Evolutionary conservation across 2,888 invertebrate genomes (phyloP), one percentile per base, ranked within the genome.

Genomic region (Carpatolechia fugitivella): DNA sequence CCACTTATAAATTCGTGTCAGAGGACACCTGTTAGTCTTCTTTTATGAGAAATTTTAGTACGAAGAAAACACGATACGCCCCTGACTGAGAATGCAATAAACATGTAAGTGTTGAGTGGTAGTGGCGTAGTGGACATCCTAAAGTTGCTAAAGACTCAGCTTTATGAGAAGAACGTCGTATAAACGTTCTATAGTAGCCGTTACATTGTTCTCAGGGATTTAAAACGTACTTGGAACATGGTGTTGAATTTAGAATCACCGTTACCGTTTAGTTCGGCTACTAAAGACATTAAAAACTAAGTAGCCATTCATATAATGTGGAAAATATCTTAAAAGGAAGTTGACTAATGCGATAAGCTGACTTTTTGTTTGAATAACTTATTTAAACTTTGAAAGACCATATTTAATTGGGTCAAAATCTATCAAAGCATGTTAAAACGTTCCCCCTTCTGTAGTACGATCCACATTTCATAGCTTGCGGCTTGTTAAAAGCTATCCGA

Each of bases 401-500:
- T 29, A 24, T 24, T 29, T 6, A 44, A 44, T 41, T 41, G 41
- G 44, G 44, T 44, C 13, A 20, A 24, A 44, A 44, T 44, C 29
- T 44, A 44, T 44, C 44, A 20, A 20, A n/a, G 44, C 44, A 44
- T 44, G 40, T 16, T 40, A 20, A 38, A 52, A 20, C 31, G 33
- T 52, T 51, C 46, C 56, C n/a, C 56, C 13, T 44, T 44, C 20
- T 29, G 29, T n/a, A n/a, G 29, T 20, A 41, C 1, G 29, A 13
- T 31, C 47, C 54, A 59, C 60, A 60, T 68, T 68, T 67, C 64
- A 71, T 69, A 67, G 68, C 74, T 70, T 57, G 64, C 65, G 74
- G 78, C 75, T 69, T 70, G 75, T 76, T 70, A 69, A 78, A 80
- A 83, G 77, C 79, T 64, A 80, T 86, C 82, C 75, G 70, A 80